Conservation (phyloP, 2,113 vertebrate genomes). For the Argyrosomus japonicus region DNA sequence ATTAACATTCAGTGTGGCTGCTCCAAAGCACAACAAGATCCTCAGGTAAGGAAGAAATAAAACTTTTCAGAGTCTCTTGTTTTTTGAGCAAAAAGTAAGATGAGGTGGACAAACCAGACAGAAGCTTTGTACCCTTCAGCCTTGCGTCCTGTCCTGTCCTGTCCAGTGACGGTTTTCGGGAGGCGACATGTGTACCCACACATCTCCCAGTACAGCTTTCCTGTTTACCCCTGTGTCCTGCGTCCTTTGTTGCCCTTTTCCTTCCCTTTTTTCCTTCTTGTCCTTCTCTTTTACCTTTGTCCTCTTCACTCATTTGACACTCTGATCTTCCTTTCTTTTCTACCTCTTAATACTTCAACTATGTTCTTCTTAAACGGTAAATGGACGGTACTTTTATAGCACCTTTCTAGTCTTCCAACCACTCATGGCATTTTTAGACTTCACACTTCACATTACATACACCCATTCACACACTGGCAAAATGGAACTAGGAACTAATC, state of each 20-base stretch:
- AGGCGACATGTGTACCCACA: constrained; percentile 19
- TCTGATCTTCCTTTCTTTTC: not conserved
- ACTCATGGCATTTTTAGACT: too few species aligned
- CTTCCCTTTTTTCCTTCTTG: not conserved
- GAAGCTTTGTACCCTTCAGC: constrained; percentile 14
- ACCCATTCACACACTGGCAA: too few species aligned
- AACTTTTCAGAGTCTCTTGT: not conserved
- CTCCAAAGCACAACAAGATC: not conserved
- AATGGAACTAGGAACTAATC: too few species aligned
- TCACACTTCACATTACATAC: too few species aligned
- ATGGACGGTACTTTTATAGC: too few species aligned
- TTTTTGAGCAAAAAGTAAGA: not conserved
- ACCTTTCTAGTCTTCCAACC: too few species aligned
- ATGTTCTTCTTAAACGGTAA: not conserved
- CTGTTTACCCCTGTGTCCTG: not conserved
- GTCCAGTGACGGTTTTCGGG: constrained; percentile 13
- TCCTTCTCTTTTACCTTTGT: not conserved
- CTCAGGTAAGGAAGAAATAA: not conserved
- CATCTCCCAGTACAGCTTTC: not conserved
- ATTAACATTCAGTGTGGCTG: constrained; percentile 1
- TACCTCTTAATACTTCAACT: not conserved
- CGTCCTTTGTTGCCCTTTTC: not conserved
- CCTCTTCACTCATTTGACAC: not conserved
- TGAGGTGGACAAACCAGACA: constrained; percentile 12
- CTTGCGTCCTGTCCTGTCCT: constrained; percentile 1